Evolutionary conservation across 1,140 invertebrate species (phyloP).

Genomic region (Metaphire vulgaris): DNA sequence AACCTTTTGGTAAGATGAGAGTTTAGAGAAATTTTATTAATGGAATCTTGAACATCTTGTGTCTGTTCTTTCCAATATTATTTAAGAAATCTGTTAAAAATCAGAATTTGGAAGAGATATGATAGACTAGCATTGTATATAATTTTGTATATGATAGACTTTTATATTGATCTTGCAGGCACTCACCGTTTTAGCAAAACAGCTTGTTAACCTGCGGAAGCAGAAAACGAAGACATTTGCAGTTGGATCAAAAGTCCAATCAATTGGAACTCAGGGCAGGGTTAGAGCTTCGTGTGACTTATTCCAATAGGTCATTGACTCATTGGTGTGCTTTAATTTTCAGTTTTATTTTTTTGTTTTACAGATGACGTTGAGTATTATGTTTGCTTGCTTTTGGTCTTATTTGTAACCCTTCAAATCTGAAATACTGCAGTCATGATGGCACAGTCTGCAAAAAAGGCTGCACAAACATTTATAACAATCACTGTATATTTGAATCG

Average conservation of each 20-base stretch:
- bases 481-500: too few relatives aligned
- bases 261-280: constrained; percentile 63
- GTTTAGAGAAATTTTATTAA: neutral
- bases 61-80: neutral
- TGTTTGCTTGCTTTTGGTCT: neutral
- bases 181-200: constrained; percentile 75
- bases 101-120: neutral
- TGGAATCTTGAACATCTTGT: neutral
- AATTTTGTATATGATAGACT: constrained; percentile 15
- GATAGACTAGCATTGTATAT: constrained; percentile 28
- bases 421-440: neutral
- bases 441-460: neutral
- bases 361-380: neutral
- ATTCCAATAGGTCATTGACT: constrained; percentile 13
- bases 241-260: constrained; percentile 66
- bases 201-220: constrained; percentile 76
- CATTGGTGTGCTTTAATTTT: neutral
- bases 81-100: neutral
- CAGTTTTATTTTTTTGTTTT: neutral
- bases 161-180: constrained; percentile 37
- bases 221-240: constrained; percentile 75
- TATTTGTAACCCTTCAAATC: neutral
- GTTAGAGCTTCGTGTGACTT: neutral
- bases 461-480: too few relatives aligned
- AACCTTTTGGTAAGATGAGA: neutral